Conservation (phyloP, 92 coral and sea anemone species). For the Palythoa grandiflora region DNA sequence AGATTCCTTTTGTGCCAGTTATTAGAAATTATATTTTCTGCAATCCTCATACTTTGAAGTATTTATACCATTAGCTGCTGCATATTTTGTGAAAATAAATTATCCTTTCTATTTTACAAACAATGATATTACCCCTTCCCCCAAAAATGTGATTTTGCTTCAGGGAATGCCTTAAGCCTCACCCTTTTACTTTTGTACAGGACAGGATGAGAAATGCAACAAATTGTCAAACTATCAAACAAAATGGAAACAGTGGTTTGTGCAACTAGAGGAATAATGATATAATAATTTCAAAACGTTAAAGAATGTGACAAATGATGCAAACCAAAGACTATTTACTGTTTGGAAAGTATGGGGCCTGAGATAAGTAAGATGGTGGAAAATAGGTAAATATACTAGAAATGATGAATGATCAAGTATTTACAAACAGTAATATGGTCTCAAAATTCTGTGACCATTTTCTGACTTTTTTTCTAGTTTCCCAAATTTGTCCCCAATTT, state of each 20-base stretch:
- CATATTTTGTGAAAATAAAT: background rate
- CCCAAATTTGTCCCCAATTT: slow-evolving; percentile 7
- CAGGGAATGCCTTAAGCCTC: no score
- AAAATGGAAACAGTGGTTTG: no score
- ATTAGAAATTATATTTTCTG: background rate
- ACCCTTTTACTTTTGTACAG: no score
- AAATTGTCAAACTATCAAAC: no score
- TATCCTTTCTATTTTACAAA: slow-evolving; percentile 9
- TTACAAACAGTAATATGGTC: slow-evolving; percentile 3
- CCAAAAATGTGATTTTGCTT: no score
- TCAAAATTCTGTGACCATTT: background rate
- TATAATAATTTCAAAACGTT: no score
- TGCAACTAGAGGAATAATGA: no score
- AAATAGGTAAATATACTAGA: background rate
- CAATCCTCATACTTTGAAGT: background rate
- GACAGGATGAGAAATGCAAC: no score
- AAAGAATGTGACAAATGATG: background rate
- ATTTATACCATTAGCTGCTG: background rate
- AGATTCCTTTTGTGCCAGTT: background rate
- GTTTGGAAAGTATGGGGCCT: slow-evolving; percentile 1
- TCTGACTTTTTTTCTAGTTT: slow-evolving; percentile 12
- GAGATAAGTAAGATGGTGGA: background rate
- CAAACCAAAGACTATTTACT: no score
- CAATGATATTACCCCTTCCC: no score
- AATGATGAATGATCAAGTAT: background rate